Evolutionary conservation across 2,797 vertebrate genomes (phyloP), one percentile per base, ranked within the genome.

Genomic region (Lacerta bilineata): DNA sequence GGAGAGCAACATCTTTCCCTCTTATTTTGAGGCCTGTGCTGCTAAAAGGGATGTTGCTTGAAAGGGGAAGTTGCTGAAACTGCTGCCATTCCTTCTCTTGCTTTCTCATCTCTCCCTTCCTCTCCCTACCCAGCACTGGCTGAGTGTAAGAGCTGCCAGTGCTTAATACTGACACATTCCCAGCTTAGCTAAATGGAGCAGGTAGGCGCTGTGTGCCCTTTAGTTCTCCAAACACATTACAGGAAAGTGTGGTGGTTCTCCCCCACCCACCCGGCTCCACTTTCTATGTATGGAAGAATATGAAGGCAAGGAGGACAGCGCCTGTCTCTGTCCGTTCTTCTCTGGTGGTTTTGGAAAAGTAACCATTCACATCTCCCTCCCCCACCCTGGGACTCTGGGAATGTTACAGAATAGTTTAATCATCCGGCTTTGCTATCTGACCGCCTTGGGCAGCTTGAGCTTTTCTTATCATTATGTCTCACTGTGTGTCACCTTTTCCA

Each of bases 381-480:
- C 10, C 68, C 77, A 66, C 41, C 89, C 90, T 94, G 93, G 86
- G 93, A 94, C 95, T 96, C 86, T 87, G 94, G 93, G 93, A 96
- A 95, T 94, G 86, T 91, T 94, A 88, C 88, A 92, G 93, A 96
- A 94, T 84, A 75, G 91, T 97, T 96, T 97, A 96, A 96, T 96
- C 94, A 93, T 93, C 91, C 90, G 55, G 88, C 91, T 95, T 95
- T 95, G 91, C 95, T 95, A 95, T 93, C 93, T 91, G 92, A 94
- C 87, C 94, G 96, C 94, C 94, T 95, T 89, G 90, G 94, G 95
- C 96, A 95, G 91, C 88, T 92, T 91, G 90, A 95, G 89, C 91
- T 95, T 96, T 96, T 95, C 94, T 97, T 96, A 96, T 96, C 95
- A 76, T 94, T 94, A 72, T 92, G 92, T 95, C 91, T 95, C 91